Conservation (phyloP, 2,888 invertebrate genomes). For the Periphyllus acericola region DNA sequence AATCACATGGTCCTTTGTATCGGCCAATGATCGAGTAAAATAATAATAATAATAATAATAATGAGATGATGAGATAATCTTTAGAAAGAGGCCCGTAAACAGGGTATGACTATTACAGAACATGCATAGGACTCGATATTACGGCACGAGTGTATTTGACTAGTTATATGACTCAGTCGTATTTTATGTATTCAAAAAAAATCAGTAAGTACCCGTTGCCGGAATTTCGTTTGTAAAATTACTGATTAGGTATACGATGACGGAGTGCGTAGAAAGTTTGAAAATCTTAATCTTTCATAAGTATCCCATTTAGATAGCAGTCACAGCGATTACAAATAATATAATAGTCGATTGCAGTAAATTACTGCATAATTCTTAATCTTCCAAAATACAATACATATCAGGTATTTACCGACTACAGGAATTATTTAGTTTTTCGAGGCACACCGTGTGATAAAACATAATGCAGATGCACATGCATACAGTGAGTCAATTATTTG, state of each 20-base stretch:
- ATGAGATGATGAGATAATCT: not conserved
- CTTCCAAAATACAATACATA: no score
- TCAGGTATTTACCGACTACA: not conserved
- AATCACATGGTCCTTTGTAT: constrained; percentile 32
- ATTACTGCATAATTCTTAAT: not conserved
- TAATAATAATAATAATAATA: constrained; percentile 11
- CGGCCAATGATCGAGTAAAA: constrained; percentile 20
- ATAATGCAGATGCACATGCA: not conserved
- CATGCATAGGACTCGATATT: not conserved
- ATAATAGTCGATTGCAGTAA: not conserved
- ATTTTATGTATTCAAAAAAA: not conserved
- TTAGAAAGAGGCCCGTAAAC: not conserved
- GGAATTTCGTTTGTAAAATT: not conserved
- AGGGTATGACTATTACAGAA: not conserved
- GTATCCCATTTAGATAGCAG: not conserved
- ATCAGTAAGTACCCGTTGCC: not conserved
- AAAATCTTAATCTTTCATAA: no score
- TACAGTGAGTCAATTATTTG: not conserved
- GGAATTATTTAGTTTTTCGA: not conserved
- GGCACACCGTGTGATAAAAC: not conserved
- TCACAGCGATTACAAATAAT: not conserved
- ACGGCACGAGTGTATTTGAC: not conserved
- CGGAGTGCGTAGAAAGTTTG: no score
- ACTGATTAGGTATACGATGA: not conserved
- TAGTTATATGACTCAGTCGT: not conserved